Evolutionary conservation across 2,888 invertebrate species (phyloP), one percentile per base, ranked within the genome.

Genomic region (Meiosimyza decipiens): DNA sequence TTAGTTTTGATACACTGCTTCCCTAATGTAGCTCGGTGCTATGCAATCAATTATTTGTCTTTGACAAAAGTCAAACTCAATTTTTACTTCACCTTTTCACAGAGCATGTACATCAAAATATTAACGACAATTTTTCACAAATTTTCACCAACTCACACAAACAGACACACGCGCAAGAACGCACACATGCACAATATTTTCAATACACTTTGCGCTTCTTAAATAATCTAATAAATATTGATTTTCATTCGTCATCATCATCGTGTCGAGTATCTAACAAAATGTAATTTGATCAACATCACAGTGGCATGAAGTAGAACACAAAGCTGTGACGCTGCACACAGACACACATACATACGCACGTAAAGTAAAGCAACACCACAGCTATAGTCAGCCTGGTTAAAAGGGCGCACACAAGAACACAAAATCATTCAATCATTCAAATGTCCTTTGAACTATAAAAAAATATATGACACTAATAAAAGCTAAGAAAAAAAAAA

Each of bases 361-460:
- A 67, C 50, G 51, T 28, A 18, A 49, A 40, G 15, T 47, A 13
- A 60, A 67, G 7, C 15, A 72, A 22, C 18, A 49, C 12, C 15
- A 68, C 18, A 57, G 22, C 50, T 9, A 54, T 28, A 33, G 54
- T 9, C 64, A 63, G 18, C 62, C 72, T 51, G 52, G 62, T 28
- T 76, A 79, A 22, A 47, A 60, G 18, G 33, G 57, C 66, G 63
- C n/a, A 18, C 40, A 40, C 47, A 63, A 49, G 40, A 63, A 64
- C 51, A 40, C 40, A 22, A 64, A 51, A 51, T 84, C 84, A 84
- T 84, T 84, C 84, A 84, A 84, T 84, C 84, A 84, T 84, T 84
- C 85, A 84, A 84, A 84, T 84, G 85, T 84, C 84, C 84, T 84
- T 84, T 84, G 84, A 84, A 84, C 84, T 84, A 84, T 84, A 84